Conservation (phyloP, 2,888 invertebrate species). For the Phengaris alcon region DNA sequence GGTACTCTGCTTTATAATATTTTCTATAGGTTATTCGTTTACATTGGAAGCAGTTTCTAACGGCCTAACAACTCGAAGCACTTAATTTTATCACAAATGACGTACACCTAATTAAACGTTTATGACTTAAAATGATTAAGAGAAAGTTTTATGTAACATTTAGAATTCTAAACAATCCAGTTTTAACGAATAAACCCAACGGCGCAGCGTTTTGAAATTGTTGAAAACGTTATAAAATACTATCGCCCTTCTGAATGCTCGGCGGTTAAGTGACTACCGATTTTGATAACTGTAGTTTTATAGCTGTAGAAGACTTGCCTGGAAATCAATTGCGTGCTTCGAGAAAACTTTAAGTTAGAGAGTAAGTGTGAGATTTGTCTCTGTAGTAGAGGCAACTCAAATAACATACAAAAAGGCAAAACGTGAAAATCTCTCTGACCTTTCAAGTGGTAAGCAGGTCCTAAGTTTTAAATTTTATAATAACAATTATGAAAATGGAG, state of each 20-base stretch:
- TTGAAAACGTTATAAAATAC: conserved; percentile 6
- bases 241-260: not conserved
- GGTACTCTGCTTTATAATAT: not conserved
- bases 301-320: not conserved
- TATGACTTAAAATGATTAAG: conserved; percentile 21
- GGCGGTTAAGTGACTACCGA: not conserved
- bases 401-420: too few species aligned
- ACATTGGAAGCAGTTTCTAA: not conserved
- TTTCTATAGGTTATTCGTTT: too few species aligned
- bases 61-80: not conserved
- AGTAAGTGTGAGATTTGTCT: too few species aligned
- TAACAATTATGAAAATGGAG: too few species aligned
- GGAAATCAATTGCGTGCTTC: not conserved
- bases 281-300: too few species aligned
- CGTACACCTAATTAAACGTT: not conserved
- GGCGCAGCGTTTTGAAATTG: conserved; percentile 3
- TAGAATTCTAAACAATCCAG: conserved; percentile 3
- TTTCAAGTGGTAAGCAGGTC: too few species aligned
- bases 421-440: too few species aligned
- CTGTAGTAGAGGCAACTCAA: too few species aligned
- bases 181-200: not conserved
- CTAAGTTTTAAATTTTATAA: too few species aligned
- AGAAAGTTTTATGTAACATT: conserved; percentile 25
- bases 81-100: not conserved
- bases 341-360: not conserved